phyloP scores from a whole-genome alignment of 1,140 invertebrate species.

The Diachasmimorpha longicaudata region DNA sequence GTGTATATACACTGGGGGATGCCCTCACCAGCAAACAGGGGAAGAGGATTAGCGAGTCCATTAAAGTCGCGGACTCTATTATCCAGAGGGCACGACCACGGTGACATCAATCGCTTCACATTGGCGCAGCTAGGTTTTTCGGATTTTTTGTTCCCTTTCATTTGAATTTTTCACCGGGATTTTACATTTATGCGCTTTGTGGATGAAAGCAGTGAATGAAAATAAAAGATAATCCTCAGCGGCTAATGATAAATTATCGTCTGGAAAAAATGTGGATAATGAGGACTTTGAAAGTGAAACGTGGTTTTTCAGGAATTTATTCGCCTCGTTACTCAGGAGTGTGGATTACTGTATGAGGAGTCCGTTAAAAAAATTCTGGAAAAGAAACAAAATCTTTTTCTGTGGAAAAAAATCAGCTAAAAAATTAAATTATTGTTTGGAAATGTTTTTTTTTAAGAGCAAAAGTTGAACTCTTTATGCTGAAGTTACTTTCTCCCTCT shows the following conservation, averaged over 20 bases:
- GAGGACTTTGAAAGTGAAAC: background rate
- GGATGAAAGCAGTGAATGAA: background rate
- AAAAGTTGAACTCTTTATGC: background rate
- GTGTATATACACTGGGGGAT: conserved; percentile 28
- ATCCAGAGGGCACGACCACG: conserved; percentile 52
- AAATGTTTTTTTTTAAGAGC: background rate
- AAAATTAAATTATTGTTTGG: no score
- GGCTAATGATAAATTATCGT: background rate
- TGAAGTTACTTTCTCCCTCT: background rate
- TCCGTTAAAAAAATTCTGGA: no score
- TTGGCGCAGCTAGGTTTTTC: conserved; percentile 25
- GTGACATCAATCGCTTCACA: conserved; percentile 58
- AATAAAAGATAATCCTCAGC: background rate
- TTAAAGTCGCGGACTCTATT: conserved; percentile 66
- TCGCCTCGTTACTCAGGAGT: background rate
- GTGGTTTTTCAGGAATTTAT: background rate
- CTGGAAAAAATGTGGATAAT: no score
- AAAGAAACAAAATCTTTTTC: no score
- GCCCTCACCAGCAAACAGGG: conserved; percentile 56
- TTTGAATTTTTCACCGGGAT: background rate
- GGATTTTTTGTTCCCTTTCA: conserved; percentile 9
- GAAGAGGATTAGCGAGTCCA: conserved; percentile 65
- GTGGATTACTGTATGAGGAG: background rate
- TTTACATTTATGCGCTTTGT: background rate
- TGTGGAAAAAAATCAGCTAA: no score